Percentiles rank a stretch among this genome's conserved stretches.
Evolutionary conservation across 2,888 invertebrate species (phyloP).

Genomic region (Apodemia hepburni): DNA sequence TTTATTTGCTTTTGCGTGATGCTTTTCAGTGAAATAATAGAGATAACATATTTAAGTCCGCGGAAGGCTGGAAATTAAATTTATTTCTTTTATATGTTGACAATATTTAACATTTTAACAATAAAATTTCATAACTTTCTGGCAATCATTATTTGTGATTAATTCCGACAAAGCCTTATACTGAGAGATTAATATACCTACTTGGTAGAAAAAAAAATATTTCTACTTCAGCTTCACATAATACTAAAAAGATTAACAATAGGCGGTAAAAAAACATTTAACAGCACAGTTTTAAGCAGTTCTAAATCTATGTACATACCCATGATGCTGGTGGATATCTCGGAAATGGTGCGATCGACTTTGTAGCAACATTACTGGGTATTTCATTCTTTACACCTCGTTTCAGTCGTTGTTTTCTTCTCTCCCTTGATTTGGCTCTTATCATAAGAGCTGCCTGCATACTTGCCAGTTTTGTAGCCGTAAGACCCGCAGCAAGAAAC

Average conservation of each 20-base stretch:
- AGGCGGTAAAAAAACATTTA: background rate
- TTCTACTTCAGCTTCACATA: background rate
- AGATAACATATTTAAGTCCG: too few species aligned
- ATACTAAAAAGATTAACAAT: background rate
- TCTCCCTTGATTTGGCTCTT: slow-evolving; percentile 93
- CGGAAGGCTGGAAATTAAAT: too few species aligned
- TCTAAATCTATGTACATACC: slow-evolving; percentile 68
- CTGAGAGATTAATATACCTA: background rate
- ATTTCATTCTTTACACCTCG: slow-evolving; percentile 88
- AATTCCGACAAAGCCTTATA: too few species aligned
- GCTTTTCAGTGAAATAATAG: too few species aligned
- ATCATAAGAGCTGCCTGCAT: slow-evolving; percentile 97
- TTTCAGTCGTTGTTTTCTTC: slow-evolving; percentile 87
- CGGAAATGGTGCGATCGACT: slow-evolving; percentile 92
- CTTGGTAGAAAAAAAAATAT: background rate
- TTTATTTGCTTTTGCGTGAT: too few species aligned
- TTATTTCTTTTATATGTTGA: too few species aligned
- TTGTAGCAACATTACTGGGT: slow-evolving; percentile 93
- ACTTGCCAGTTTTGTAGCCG: slow-evolving; percentile 82
- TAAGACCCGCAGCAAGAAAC: slow-evolving; percentile 45
- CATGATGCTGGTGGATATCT: slow-evolving; percentile 91
- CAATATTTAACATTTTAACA: too few species aligned
- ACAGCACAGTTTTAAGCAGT: slow-evolving; percentile 17
- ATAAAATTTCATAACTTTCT: too few species aligned
- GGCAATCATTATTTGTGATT: too few species aligned